Evolutionary conservation across 2,888 invertebrate species (phyloP).

Genomic region (Oasisia sp.): DNA sequence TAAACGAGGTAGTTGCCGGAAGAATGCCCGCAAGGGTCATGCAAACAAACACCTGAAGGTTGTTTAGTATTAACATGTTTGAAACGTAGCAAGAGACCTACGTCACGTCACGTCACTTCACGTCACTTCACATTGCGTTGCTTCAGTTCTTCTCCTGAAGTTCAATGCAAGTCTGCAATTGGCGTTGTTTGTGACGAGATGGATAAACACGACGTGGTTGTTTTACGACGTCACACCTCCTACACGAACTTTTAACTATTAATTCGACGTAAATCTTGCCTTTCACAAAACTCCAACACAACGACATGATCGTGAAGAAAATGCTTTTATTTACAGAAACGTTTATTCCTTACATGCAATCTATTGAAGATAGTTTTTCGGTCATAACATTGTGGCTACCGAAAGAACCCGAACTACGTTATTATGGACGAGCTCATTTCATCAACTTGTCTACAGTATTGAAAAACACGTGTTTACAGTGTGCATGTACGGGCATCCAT

Average conservation of each 20-base stretch:
- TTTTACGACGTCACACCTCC: no score
- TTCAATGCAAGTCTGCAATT: not conserved
- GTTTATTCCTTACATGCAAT: not conserved
- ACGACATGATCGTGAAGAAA: no score
- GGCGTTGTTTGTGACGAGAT: not conserved
- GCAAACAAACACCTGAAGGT: not conserved
- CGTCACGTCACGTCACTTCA: not conserved
- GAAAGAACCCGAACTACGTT: no score
- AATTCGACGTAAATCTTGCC: no score
- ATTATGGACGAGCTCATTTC: no score
- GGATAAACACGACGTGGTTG: no score
- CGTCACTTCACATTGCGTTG: not conserved
- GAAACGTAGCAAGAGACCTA: not conserved
- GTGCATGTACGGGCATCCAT: not conserved
- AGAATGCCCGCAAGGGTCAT: not conserved
- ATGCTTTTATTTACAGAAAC: no score
- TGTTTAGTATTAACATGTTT: not conserved
- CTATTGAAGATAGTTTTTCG: not conserved
- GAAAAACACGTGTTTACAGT: not conserved
- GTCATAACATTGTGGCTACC: not conserved
- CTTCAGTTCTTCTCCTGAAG: not conserved
- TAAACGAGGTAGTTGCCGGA: not conserved
- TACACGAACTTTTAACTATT: no score
- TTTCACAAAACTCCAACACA: no score
- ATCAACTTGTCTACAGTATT: no score